Evolutionary conservation across 2,888 invertebrate genomes (phyloP).

Genomic region (Spicauda simplicius): DNA sequence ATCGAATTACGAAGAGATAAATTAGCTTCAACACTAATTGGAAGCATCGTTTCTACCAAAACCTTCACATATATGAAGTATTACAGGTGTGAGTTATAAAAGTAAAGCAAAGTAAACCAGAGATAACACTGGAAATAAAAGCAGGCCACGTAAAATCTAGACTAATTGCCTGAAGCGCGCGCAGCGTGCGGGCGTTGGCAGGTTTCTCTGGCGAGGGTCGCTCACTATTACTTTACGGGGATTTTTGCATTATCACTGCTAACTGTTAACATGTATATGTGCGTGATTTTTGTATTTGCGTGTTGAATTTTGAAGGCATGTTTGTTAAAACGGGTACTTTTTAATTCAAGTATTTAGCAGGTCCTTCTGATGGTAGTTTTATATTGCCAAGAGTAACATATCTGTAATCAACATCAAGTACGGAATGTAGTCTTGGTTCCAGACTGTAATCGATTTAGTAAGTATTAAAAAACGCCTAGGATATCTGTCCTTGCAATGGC

Average conservation of each 20-base stretch:
- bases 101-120: background rate
- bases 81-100: background rate
- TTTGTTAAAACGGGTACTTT: too few species aligned
- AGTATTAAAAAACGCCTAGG: too few species aligned
- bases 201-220: slow-evolving; percentile 2
- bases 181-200: background rate
- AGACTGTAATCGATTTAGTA: too few species aligned
- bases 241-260: background rate
- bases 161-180: slow-evolving; percentile 1
- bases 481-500: too few species aligned
- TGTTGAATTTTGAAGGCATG: too few species aligned
- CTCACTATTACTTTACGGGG: background rate
- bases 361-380: too few species aligned
- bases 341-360: too few species aligned
- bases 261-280: background rate
- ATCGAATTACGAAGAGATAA: too few species aligned
- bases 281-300: background rate
- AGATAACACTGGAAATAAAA: slow-evolving; percentile 3
- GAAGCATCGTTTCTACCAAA: background rate
- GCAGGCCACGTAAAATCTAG: background rate
- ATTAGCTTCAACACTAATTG: too few species aligned
- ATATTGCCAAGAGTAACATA: too few species aligned
- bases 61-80: background rate
- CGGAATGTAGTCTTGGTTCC: too few species aligned
- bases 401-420: too few species aligned